Base-by-base conservation (phyloP, 2,888 invertebrate genomes). In the Philonicus albiceps region DNA sequence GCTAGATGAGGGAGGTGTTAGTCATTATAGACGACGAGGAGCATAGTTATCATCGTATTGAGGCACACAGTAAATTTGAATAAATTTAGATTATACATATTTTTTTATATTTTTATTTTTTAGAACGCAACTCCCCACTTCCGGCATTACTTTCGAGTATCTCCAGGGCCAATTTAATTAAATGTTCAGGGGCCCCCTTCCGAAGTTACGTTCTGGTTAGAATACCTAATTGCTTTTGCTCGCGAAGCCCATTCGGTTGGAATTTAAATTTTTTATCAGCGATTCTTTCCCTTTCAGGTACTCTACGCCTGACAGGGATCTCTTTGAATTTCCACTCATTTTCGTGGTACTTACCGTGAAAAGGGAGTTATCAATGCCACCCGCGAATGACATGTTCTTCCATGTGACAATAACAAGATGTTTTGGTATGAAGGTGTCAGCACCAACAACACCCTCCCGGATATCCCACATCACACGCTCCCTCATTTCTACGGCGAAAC, bases 331-430 rank as follows among this genome's bases (percentile, higher is more conserved):
- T 27, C 37, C 34, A 37, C 34, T 78, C 64, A 64, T 34, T 55
- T 83, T 83, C 5, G 37, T 0, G 22, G 27, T 34, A 92, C 93
- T 92, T 91, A 96, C 96, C 93, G 93, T 94, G 90, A 93, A 95
- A n/a, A 96, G 92, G 0, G 96, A 95, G 91, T 96, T 95, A 88
- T 95, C 95, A 89, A 96, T 96, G 89, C 98, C 98, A 84, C 98
- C 98, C 90, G 96, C 95, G 91, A 98, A 98, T 0, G 98, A 97
- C 93, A 98, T 96, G 92, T 99, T 98, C 92, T 97, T 97, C 99
- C 99, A 99, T 0, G 99, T 99, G 86, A 97, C 95, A 87, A 98
- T 96, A 87, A 97, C 93, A 3, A 96, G 97, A 90, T 98, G 98
- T 91, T 98, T 97, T 0, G 99, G 98, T 89, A 95, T 94, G 93